These are phyloP conservation scores for Myotis lucifugus DNA, from an alignment of 2,113 vertebrate genomes.

Conservation along the genomic window DNA sequence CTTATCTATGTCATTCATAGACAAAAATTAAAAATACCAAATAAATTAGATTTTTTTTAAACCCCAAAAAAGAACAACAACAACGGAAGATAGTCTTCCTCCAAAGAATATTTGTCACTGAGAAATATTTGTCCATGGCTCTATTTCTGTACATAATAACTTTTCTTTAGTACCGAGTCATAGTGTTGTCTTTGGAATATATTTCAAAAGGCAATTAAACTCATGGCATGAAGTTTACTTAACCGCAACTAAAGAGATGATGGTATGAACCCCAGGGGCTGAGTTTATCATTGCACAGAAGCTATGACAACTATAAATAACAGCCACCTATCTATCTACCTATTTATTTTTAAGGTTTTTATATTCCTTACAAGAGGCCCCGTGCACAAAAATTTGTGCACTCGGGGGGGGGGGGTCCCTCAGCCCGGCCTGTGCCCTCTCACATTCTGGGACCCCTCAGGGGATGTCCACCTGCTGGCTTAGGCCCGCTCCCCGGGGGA, in stretches of 20 bases:
- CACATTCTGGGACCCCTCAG: too few species aligned
- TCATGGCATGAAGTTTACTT: background rate
- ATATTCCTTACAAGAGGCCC: background rate
- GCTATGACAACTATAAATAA: background rate
- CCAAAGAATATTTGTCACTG: background rate
- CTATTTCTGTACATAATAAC: background rate
- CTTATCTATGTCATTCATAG: background rate
- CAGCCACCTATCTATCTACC: background rate
- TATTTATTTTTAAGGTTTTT: background rate
- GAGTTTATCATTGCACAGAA: background rate
- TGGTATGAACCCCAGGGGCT: background rate
- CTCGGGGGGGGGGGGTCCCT: too few species aligned
- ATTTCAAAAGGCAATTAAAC: slow-evolving; percentile 28
- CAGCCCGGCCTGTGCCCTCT: too few species aligned
- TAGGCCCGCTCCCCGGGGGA: too few species aligned
- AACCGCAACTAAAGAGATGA: background rate
- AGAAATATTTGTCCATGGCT: background rate
- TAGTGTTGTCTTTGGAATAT: background rate
- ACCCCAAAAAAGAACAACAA: background rate
- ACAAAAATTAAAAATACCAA: slow-evolving; percentile 14
- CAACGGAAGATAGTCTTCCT: background rate
- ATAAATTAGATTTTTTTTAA: background rate
- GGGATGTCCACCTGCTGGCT: too few species aligned
- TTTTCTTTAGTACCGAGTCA: background rate
- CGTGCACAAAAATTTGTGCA: too few species aligned